Evolutionary conservation across 2,797 vertebrate species (phyloP).

Genomic region (Aselliscus stoliczkanus): DNA sequence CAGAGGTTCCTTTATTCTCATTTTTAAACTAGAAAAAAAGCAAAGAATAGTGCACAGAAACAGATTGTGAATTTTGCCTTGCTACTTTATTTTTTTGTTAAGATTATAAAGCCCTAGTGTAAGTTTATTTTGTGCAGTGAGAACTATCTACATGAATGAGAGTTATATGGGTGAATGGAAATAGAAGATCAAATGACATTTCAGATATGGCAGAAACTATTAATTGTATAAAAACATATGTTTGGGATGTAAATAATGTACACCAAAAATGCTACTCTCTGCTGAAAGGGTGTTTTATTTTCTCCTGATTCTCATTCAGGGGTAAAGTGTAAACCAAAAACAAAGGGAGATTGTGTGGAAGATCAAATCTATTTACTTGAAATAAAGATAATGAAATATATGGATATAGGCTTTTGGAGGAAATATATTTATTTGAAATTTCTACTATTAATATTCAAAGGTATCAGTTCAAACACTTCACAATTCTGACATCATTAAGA

Average conservation of each 20-base stretch:
- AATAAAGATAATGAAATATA: not conserved
- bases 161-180: not conserved
- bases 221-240: not conserved
- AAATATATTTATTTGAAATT: not conserved
- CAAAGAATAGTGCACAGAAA: not conserved
- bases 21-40: not conserved
- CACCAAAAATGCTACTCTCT: not conserved
- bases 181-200: not conserved
- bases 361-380: not conserved
- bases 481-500: not conserved
- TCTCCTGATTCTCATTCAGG: not conserved
- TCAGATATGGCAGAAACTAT: not conserved
- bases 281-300: not conserved
- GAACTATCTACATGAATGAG: not conserved
- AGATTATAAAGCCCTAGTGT: not conserved
- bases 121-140: not conserved
- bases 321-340: not conserved
- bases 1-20: not conserved
- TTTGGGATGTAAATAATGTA: not conserved
- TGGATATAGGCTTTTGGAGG: not conserved
- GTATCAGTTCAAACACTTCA: not conserved
- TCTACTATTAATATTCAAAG: not conserved
- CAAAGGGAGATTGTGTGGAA: not conserved
- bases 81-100: not conserved
- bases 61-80: not conserved